Percentiles rank a stretch among this genome's conserved stretches.
Conservation (phyloP, 2,888 invertebrate species). For the Metallyticus violacea region DNA sequence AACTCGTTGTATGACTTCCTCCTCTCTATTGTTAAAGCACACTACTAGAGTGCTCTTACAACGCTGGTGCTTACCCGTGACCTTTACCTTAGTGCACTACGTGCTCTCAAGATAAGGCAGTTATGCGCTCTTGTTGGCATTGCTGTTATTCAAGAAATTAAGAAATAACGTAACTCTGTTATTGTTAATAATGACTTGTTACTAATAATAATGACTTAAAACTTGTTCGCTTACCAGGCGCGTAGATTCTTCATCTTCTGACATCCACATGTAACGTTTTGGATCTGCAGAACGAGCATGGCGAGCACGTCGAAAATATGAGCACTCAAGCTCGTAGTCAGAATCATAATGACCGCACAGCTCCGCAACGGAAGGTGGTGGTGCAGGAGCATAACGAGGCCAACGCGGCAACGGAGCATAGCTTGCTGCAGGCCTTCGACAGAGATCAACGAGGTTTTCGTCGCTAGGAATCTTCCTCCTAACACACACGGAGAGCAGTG, state of each 20-base stretch:
- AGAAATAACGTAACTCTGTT: too few relatives aligned
- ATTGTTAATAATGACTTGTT: neutral
- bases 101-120: too few relatives aligned
- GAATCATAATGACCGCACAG: slow-evolving; percentile 46
- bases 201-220: slow-evolving; percentile 36
- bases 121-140: too few relatives aligned
- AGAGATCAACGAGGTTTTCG: slow-evolving; percentile 70
- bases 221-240: slow-evolving; percentile 66
- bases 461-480: slow-evolving; percentile 82
- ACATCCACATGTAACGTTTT: slow-evolving; percentile 74
- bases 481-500: slow-evolving; percentile 83
- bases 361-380: slow-evolving; percentile 24
- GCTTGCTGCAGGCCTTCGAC: slow-evolving; percentile 55
- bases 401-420: slow-evolving; percentile 79
- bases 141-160: too few relatives aligned
- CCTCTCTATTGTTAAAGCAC: too few relatives aligned
- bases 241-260: slow-evolving; percentile 70
- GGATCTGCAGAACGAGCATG: slow-evolving; percentile 61
- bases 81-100: too few relatives aligned
- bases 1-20: too few relatives aligned
- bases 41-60: too few relatives aligned
- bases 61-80: too few relatives aligned
- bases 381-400: slow-evolving; percentile 51
- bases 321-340: slow-evolving; percentile 68
- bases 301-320: slow-evolving; percentile 77